Base-by-base conservation (phyloP, 2,888 invertebrate genomes). In the Rhimphoctona megacephalus region DNA sequence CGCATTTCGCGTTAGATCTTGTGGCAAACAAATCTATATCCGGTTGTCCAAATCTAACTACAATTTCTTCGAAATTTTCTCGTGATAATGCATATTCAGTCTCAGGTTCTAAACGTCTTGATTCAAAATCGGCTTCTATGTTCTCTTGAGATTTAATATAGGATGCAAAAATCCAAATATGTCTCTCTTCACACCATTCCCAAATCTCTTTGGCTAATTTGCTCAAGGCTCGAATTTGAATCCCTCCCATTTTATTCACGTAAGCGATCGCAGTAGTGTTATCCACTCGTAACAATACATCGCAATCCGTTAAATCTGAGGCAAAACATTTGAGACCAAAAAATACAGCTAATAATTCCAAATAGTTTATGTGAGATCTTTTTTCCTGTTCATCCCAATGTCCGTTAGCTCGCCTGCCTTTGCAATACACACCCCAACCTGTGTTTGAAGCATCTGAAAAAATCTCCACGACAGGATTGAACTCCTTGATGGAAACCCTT, bases 231-330 rank as follows among this genome's bases (percentile, higher is more conserved):
- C 1, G 39, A 17, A 39, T 14, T 61, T 57, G 22, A 14, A 39
- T 43, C 1, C 43, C 61, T 17, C 61, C 39, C 61, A 61, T 74
- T 49, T 39, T 57, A 39, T 74, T 74, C 6, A 74, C 25, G 22
- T 74, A 74, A 8, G 74, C 36, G 2, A 74, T 74, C 2, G 61
- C 74, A 7, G 74, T 74, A 14, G 74, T 74, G 30, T 74, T 74
- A 49, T 74, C 74, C 2, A 74, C 25, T 39, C 74, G 19, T 2
- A 74, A 61, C n/a, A 74, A 25, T 5, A 74, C 57, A 22, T 74
- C 61, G 25, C 61, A 22, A 73, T 57, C 19, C 46, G 11, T 14
- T 19, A 11, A 9, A 57, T 73, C 19, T 4, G 36, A 19, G n/a
- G 74, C 61, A 17, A 61, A 74, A 17, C 39, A 61, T 39, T 74